Conservation (phyloP, 2,797 vertebrate species). For the Labroides dimidiatus region DNA sequence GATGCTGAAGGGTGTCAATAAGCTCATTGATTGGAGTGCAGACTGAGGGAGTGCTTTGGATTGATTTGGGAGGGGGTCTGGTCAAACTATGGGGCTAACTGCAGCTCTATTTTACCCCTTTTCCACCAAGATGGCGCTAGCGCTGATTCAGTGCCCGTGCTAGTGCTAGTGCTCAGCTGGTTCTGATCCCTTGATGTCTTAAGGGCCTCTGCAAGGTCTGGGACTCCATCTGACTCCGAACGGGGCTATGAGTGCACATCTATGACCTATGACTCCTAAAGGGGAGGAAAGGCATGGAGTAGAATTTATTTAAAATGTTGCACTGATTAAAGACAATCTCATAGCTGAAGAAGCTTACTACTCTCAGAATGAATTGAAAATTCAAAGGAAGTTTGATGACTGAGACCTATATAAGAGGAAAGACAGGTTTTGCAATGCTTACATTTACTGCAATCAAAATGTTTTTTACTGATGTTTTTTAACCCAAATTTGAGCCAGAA, state of each 20-base stretch:
- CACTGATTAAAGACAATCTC: constrained; percentile 16
- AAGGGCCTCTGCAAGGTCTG: constrained; percentile 44
- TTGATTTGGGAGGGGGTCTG: constrained; percentile 3
- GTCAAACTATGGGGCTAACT: constrained; percentile 49
- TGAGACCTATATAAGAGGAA: too few species aligned
- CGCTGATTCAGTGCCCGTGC: too few species aligned
- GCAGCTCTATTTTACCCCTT: constrained; percentile 68
- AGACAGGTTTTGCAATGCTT: too few species aligned
- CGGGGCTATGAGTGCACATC: constrained; percentile 56
- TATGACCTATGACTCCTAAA: constrained; percentile 43
- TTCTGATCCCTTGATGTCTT: too few species aligned
- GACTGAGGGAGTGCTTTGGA: constrained; percentile 22
- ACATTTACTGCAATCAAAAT: too few species aligned
- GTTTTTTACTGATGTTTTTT: too few species aligned
- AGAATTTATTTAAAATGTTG: constrained; percentile 5
- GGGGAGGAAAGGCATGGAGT: constrained; percentile 26
- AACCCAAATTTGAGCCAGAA: too few species aligned
- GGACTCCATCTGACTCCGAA: constrained; percentile 45
- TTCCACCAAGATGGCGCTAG: too few species aligned
- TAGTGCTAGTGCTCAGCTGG: too few species aligned
- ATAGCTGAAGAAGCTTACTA: constrained; percentile 13
- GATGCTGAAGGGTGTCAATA: constrained; percentile 67
- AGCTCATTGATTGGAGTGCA: constrained; percentile 69
- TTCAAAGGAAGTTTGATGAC: not conserved
- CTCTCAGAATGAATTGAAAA: constrained; percentile 15